Percentiles rank a stretch among this genome's conserved stretches.
These are phyloP conservation scores for Antennarius striatus DNA, from an alignment of 2,113 vertebrate genomes.

Conservation along the genomic window DNA sequence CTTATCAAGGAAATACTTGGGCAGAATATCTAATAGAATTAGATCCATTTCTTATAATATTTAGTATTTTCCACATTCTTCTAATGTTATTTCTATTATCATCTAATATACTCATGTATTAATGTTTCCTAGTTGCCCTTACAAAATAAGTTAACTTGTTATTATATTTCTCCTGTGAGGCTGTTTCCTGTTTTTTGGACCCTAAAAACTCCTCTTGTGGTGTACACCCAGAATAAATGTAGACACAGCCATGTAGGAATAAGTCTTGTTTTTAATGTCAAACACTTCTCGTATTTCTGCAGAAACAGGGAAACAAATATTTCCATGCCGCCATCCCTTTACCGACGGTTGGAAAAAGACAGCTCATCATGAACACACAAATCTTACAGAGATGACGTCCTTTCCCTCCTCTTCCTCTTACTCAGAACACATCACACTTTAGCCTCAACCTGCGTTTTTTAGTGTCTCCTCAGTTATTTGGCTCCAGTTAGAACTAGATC, in stretches of 20 bases:
- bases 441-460: constrained; percentile 5
- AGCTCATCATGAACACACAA: constrained; percentile 75
- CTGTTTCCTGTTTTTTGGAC: constrained; percentile 12
- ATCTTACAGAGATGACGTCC: constrained; percentile 60
- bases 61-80: no score
- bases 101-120: no score
- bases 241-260: constrained; percentile 64
- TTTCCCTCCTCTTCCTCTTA: constrained; percentile 13
- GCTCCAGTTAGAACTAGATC: background rate
- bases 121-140: no score
- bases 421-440: constrained; percentile 9
- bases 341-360: constrained; percentile 53
- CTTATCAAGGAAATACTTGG: no score
- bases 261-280: constrained; percentile 77
- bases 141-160: no score
- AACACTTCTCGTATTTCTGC: constrained; percentile 76
- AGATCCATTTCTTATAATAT: no score
- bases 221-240: constrained; percentile 34
- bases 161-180: constrained; percentile 1
- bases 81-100: no score
- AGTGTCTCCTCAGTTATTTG: constrained; percentile 11
- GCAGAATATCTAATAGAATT: no score
- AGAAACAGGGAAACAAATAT: constrained; percentile 68
- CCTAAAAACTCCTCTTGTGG: constrained; percentile 15
- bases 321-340: constrained; percentile 53